Conservation (phyloP, 2,797 vertebrate species). For the Crocodylus rhombifer region DNA sequence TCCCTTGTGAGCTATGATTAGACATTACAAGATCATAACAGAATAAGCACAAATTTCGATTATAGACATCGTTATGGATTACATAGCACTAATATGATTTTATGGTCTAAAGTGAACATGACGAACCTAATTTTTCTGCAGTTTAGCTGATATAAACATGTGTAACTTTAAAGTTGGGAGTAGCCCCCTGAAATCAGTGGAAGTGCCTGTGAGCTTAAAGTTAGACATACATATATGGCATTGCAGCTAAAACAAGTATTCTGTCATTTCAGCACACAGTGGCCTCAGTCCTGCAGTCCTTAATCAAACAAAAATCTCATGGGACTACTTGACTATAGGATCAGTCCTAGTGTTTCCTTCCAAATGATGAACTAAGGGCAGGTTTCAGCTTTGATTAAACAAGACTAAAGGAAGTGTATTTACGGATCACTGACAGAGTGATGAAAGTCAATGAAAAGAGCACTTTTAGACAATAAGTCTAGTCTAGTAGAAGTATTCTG, state of each 20-base stretch:
- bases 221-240: not conserved
- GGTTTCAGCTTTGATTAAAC: not conserved
- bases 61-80: not conserved
- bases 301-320: not conserved
- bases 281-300: not conserved
- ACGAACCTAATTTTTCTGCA: not conserved
- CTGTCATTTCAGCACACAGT: not conserved
- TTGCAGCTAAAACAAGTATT: not conserved
- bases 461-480: not conserved
- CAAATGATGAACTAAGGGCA: not conserved
- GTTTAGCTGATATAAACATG: not conserved
- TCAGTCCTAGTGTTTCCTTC: not conserved
- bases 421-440: not conserved
- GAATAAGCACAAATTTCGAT: not conserved
- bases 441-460: not conserved
- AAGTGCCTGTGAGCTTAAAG: not conserved
- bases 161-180: not conserved
- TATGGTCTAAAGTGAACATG: not conserved
- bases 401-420: not conserved
- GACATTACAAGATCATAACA: not conserved
- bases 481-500: not conserved
- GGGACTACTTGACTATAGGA: not conserved
- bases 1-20: not conserved
- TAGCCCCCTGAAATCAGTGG: not conserved
- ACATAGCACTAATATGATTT: not conserved